These are phyloP conservation scores for Squalus acanthias DNA, from an alignment of 2,797 vertebrate species.

Conservation along the genomic window DNA sequence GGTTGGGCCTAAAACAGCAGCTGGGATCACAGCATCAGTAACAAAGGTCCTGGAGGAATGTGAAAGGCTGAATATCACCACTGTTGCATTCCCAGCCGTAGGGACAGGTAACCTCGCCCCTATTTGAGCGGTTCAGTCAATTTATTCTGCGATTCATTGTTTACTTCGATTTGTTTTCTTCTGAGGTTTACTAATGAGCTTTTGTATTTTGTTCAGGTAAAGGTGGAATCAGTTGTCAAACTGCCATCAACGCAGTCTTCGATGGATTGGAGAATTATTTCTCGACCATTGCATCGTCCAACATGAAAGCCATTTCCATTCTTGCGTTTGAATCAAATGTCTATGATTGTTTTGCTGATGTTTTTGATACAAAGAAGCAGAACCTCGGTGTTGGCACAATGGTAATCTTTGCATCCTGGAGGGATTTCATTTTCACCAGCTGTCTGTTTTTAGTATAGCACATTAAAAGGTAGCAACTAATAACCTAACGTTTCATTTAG, in stretches of 20 bases:
- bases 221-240: conserved; percentile 42
- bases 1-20: conserved; percentile 42
- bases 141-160: neutral
- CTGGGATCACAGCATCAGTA: conserved; percentile 45
- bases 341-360: conserved; percentile 40
- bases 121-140: neutral
- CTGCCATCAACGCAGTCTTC: conserved; percentile 47
- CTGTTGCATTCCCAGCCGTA: conserved; percentile 49
- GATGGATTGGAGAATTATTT: conserved; percentile 47
- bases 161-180: neutral
- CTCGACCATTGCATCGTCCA: conserved; percentile 38
- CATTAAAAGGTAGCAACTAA: neutral
- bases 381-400: neutral
- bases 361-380: conserved; percentile 42
- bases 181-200: neutral
- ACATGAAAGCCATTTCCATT: conserved; percentile 44
- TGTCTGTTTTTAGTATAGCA: neutral
- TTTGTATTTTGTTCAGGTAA: conserved; percentile 42
- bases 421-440: neutral
- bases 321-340: conserved; percentile 47
- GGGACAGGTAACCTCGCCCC: conserved; percentile 49
- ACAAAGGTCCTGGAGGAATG: conserved; percentile 47
- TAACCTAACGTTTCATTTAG: neutral
- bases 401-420: conserved; percentile 41
- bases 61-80: conserved; percentile 43